These are phyloP conservation scores for Chascanopsetta lugubris DNA, from an alignment of 2,113 vertebrate genomes.

Conservation along the genomic window DNA sequence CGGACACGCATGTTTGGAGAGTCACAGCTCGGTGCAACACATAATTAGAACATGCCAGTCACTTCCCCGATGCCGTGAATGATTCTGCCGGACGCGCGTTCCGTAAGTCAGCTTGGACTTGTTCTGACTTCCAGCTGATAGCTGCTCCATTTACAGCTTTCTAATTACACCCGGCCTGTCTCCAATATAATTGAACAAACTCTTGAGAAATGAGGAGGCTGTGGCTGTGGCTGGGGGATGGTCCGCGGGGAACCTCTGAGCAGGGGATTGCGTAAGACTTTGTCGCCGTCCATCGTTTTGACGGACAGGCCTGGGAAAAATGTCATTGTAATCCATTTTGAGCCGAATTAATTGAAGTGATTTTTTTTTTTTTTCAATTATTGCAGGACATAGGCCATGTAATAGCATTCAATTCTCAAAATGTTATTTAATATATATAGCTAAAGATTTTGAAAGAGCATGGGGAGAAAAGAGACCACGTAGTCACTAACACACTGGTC, in stretches of 20 bases:
- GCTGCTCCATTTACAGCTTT: constrained; percentile 47
- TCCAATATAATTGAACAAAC: constrained; percentile 46
- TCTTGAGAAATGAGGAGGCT: constrained; percentile 29
- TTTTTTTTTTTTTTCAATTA: background rate
- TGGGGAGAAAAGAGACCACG: background rate
- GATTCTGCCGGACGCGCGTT: constrained; percentile 5
- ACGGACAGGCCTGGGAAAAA: constrained; percentile 2
- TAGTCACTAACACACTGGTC: no score
- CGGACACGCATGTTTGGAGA: constrained; percentile 23
- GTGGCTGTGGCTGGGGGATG: no score
- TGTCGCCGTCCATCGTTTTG: background rate
- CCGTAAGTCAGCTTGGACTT: constrained; percentile 20
- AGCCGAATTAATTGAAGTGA: background rate
- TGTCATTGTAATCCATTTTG: background rate
- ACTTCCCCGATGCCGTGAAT: constrained; percentile 34
- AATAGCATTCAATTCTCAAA: background rate
- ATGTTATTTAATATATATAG: background rate
- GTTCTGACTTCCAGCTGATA: constrained; percentile 50
- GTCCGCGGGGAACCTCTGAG: background rate
- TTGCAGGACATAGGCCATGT: background rate
- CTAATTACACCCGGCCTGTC: constrained; percentile 42
- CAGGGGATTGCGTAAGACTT: background rate
- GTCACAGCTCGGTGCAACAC: constrained; percentile 37
- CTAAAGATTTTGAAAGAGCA: background rate
- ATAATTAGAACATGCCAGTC: constrained; percentile 36